Conservation (phyloP, 2,113 vertebrate genomes). For the Talpa occidentalis region DNA sequence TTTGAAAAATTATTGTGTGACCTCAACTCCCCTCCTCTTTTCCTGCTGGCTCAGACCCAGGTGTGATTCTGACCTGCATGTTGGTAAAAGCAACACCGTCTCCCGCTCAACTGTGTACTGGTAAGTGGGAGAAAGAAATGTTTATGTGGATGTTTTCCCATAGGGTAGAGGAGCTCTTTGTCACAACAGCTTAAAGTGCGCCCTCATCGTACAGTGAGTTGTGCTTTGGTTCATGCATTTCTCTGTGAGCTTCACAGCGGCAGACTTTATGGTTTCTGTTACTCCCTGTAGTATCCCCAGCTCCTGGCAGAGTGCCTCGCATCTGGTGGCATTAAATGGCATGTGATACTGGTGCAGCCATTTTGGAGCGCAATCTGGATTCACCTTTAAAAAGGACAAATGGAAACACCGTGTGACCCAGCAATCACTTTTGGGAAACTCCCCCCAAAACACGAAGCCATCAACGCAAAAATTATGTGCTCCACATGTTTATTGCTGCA, state of each 20-base stretch:
- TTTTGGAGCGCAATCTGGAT: too few relatives aligned
- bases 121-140: not conserved
- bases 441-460: too few relatives aligned
- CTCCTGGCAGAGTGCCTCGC: not conserved
- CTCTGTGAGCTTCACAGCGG: not conserved
- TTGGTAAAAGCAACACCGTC: not conserved
- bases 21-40: not conserved
- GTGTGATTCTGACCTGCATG: not conserved
- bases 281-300: not conserved
- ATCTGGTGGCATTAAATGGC: not conserved
- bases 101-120: not conserved
- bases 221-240: not conserved
- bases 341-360: too few relatives aligned
- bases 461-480: too few relatives aligned
- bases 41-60: not conserved
- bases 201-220: not conserved
- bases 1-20: not conserved
- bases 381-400: too few relatives aligned
- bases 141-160: not conserved
- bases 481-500: too few relatives aligned
- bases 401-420: too few relatives aligned
- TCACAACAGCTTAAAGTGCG: not conserved
- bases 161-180: not conserved
- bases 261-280: too few relatives aligned
- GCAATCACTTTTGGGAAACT: too few relatives aligned